Evolutionary conservation across 2,888 invertebrate species (phyloP).

Genomic region (Ypsolopha scabrella): DNA sequence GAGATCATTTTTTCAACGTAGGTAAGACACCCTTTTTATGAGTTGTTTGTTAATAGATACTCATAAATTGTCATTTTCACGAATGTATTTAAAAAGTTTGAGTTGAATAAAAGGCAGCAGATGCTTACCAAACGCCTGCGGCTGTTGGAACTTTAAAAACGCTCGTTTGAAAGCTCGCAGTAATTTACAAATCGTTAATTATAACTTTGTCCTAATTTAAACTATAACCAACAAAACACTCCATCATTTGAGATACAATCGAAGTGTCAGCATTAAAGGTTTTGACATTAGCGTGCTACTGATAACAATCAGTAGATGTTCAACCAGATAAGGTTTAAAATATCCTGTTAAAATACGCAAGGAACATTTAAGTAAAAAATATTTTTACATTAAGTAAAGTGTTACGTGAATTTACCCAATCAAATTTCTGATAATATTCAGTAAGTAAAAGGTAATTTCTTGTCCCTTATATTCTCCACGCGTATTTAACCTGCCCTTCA

Average conservation of each 20-base stretch:
- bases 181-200: slow-evolving; percentile 25
- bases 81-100: not conserved
- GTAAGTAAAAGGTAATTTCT: too few species aligned
- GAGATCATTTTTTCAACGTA: not conserved
- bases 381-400: too few species aligned
- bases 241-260: slow-evolving; percentile 48
- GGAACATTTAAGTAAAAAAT: too few species aligned
- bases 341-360: not conserved
- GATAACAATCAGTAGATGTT: slow-evolving; percentile 22
- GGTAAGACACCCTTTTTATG: not conserved
- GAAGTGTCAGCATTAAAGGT: slow-evolving; percentile 22
- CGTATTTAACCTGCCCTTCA: too few species aligned
- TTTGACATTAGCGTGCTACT: slow-evolving; percentile 25
- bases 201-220: slow-evolving; percentile 34
- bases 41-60: not conserved
- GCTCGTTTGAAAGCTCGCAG: slow-evolving; percentile 13
- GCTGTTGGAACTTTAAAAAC: not conserved
- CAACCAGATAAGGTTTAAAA: slow-evolving; percentile 5
- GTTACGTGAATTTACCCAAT: too few species aligned
- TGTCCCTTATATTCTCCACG: too few species aligned
- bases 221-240: slow-evolving; percentile 32
- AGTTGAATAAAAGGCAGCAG: too few species aligned
- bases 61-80: not conserved
- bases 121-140: not conserved
- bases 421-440: too few species aligned